Percentiles rank a stretch among this genome's conserved stretches.
Conservation (phyloP, 1,140 invertebrate species). For the Ruditapes philippinarum region DNA sequence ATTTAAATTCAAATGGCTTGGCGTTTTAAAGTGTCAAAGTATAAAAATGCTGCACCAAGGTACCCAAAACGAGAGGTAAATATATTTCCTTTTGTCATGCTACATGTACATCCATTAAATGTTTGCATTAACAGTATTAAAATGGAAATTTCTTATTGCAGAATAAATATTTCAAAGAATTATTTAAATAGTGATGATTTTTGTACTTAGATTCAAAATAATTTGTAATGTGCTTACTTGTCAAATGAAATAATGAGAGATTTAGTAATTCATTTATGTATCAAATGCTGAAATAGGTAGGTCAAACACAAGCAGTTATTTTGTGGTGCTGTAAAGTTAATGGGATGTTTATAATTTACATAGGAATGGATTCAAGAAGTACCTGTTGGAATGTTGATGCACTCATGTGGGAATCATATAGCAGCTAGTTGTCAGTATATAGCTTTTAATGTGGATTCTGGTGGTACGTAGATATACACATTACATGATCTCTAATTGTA, state of each 20-base stretch:
- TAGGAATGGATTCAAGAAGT: slow-evolving; percentile 95
- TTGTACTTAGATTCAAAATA: no score
- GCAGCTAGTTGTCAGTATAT: slow-evolving; percentile 96
- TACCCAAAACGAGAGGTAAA: slow-evolving; percentile 93
- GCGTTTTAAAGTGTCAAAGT: slow-evolving; percentile 98
- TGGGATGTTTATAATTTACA: background rate
- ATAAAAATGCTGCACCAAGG: slow-evolving; percentile 98
- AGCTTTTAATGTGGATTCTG: slow-evolving; percentile 95
- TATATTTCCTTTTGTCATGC: no score
- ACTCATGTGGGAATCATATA: slow-evolving; percentile 97
- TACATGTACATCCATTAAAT: no score
- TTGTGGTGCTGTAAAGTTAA: background rate
- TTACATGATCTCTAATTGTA: no score
- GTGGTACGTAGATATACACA: slow-evolving; percentile 82
- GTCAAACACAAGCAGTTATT: background rate
- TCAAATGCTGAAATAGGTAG: no score
- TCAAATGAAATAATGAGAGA: no score
- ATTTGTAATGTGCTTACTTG: no score
- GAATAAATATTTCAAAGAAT: no score
- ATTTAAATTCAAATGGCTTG: slow-evolving; percentile 87
- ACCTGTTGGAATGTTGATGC: slow-evolving; percentile 94
- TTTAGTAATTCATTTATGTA: no score
- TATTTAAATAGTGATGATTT: no score
- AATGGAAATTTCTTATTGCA: no score
- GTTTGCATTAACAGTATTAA: no score